Base-by-base conservation (phyloP, 1,140 invertebrate genomes). In the Drosophila ananassae region DNA sequence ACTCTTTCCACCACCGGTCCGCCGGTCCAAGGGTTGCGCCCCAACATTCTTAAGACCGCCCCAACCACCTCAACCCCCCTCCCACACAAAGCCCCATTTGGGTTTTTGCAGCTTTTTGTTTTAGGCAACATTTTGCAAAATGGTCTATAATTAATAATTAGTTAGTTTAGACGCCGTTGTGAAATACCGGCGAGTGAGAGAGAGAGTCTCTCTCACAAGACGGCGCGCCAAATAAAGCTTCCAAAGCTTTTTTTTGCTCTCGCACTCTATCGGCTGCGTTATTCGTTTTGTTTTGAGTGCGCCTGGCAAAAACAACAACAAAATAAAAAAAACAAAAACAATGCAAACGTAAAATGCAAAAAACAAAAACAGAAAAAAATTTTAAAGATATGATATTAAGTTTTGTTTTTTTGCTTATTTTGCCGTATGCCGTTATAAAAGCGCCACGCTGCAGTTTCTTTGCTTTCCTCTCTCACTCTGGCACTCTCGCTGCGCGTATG, bases 271-370 rank as follows among this genome's bases (percentile, higher is more conserved):
- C 28, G 5, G 28, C 34, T 10, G 32, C 37, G 59, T 75, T 78
- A 48, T 72, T 79, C 54, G 60, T 46, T 72, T 83, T 83, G 80
- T 79, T 83, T 76, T 83, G 76, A 85, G 80, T 81, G 58, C 57
- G 48, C 46, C 79, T 73, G 50, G 21, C 48, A 32, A 61, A 71
- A 37, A 37, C 12, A 61, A 71, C 61, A 53, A 50, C 24, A 44
- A 69, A 71, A 17, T 6, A 28, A 28, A 28, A 28, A 28, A 28
- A 28, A 28, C 25, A 28, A 37, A 37, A 37, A 37, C 12, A 37
- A 10, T 12, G 50, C 69, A 59, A 73, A 73, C 47, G 51, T 41
- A 61, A 71, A 72, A 53, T 41, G 30, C 47, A 69, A 71, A 17
- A 28, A 28, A 28, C 6, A 28, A 28, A 28, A 28, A 28, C 25